Conservation (phyloP, 2,888 invertebrate species). For the Melanophora roralis region DNA sequence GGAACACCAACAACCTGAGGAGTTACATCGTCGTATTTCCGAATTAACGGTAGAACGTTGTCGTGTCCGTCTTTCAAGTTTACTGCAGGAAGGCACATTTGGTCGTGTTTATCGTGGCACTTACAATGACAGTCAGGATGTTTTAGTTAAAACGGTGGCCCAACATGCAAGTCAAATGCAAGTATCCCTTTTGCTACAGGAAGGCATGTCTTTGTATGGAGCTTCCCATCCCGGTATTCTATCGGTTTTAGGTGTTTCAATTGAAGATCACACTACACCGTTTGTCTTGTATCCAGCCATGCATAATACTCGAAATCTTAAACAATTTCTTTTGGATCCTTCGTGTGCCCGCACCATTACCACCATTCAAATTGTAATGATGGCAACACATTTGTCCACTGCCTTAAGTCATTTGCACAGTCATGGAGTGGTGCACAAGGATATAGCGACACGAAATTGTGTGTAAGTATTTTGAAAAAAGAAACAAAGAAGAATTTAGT, state of each 20-base stretch:
- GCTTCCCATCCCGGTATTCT: slow-evolving; percentile 85
- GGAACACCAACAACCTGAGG: slow-evolving; percentile 74
- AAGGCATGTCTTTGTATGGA: slow-evolving; percentile 82
- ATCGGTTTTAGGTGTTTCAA: slow-evolving; percentile 91
- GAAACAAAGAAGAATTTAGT: too few species aligned
- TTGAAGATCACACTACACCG: slow-evolving; percentile 93
- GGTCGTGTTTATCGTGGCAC: slow-evolving; percentile 90
- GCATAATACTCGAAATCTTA: slow-evolving; percentile 79
- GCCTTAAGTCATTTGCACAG: slow-evolving; percentile 93
- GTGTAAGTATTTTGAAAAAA: slow-evolving; percentile 82
- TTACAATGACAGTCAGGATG: slow-evolving; percentile 86
- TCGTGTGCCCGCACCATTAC: slow-evolving; percentile 75
- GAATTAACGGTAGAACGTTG: slow-evolving; percentile 80
- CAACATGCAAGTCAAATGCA: slow-evolving; percentile 93
- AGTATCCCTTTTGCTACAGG: slow-evolving; percentile 89
- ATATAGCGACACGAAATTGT: slow-evolving; percentile 93
- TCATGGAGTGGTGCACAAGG: slow-evolving; percentile 91
- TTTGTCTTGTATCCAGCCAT: slow-evolving; percentile 86
- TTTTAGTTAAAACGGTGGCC: slow-evolving; percentile 92
- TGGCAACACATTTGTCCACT: slow-evolving; percentile 90
- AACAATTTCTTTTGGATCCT: slow-evolving; percentile 74
- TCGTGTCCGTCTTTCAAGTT: slow-evolving; percentile 86
- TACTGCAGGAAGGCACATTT: slow-evolving; percentile 91
- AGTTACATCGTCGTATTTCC: slow-evolving; percentile 75
- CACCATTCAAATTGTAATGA: slow-evolving; percentile 89